Conservation (phyloP, 2,797 vertebrate genomes). For the Perodicticus potto region DNA sequence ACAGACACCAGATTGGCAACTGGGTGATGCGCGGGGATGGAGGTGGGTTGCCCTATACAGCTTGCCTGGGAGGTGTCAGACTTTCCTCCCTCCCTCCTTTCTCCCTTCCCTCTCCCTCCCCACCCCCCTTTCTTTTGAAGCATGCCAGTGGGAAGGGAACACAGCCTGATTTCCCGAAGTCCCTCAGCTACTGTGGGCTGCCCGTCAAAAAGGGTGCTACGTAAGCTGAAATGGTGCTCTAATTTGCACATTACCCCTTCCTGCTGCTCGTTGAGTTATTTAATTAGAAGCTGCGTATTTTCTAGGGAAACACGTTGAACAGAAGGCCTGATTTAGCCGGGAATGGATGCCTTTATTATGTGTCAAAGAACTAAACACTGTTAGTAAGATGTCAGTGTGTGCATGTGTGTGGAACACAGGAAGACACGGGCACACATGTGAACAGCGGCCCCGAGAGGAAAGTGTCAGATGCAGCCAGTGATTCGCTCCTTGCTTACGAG, state of each 20-base stretch:
- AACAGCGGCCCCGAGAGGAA: constrained; percentile 33
- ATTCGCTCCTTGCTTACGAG: constrained; percentile 11
- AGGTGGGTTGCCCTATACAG: not conserved
- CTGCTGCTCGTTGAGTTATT: constrained; percentile 82
- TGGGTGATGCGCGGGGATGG: not conserved
- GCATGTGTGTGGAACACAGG: constrained; percentile 1
- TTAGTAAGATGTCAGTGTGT: not conserved
- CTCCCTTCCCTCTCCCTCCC: too few relatives aligned
- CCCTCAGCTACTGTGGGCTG: constrained; percentile 75
- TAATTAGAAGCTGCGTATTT: constrained; percentile 84
- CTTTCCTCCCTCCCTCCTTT: too few relatives aligned
- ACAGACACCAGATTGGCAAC: not conserved
- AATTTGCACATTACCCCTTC: constrained; percentile 82
- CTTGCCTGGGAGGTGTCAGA: not conserved
- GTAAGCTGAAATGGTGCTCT: constrained; percentile 80
- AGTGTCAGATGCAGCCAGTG: not conserved
- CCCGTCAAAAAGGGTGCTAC: constrained; percentile 78
- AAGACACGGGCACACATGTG: not conserved
- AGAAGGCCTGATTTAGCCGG: constrained; percentile 78
- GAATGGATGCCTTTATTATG: constrained; percentile 77
- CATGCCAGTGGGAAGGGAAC: constrained; percentile 65
- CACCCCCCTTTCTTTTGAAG: constrained; percentile 20
- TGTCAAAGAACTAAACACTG: constrained; percentile 75
- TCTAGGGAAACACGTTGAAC: constrained; percentile 84
- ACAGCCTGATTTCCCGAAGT: constrained; percentile 78